Evolutionary conservation across 2,113 vertebrate species (phyloP).

Genomic region (Lepus americanus): DNA sequence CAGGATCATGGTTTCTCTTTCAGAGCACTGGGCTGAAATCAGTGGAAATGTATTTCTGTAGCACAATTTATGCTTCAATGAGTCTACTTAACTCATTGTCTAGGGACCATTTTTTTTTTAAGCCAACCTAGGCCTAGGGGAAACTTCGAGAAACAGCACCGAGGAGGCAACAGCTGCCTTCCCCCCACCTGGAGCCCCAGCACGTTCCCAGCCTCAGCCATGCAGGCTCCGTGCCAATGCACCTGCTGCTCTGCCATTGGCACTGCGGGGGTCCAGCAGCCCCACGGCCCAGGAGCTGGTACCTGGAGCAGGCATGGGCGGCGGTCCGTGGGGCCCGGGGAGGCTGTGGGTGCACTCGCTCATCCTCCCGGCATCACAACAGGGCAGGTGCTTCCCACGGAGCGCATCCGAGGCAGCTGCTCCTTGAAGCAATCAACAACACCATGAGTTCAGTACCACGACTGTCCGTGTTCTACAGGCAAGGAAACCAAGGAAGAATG

Average conservation of each 20-base stretch:
- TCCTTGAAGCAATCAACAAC: neutral
- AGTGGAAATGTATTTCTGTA: neutral
- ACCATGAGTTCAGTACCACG: neutral
- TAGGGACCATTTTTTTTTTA: neutral
- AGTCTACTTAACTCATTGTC: neutral
- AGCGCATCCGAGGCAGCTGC: neutral
- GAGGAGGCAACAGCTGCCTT: too few species aligned
- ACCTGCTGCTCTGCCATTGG: neutral
- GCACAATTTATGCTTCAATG: neutral
- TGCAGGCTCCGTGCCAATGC: too few species aligned
- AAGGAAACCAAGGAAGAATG: neutral
- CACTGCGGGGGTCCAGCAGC: neutral
- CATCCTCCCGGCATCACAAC: too few species aligned
- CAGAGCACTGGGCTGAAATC: neutral
- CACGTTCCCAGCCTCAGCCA: too few species aligned
- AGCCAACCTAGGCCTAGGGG: neutral
- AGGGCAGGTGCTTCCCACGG: neutral
- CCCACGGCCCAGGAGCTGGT: too few species aligned
- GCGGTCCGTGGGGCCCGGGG: too few species aligned
- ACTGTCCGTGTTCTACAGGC: neutral
- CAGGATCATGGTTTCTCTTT: neutral
- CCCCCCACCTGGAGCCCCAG: too few species aligned
- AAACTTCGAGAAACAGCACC: too few species aligned
- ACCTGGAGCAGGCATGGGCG: too few species aligned
- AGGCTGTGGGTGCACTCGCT: too few species aligned